Conservation (phyloP, 1,140 invertebrate genomes). For the Drosophila jambulina region DNA sequence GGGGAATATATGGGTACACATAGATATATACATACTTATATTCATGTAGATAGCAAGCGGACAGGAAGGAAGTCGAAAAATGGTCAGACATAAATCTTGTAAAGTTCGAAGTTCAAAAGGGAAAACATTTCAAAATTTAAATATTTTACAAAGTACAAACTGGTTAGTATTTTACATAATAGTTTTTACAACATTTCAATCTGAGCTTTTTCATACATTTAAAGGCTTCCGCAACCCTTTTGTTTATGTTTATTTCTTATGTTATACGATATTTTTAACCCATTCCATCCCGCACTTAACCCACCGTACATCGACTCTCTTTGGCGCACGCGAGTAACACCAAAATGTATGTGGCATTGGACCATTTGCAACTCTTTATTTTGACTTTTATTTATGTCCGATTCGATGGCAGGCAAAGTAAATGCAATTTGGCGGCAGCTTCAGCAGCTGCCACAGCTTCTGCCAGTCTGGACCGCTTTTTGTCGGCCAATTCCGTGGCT, state of each 20-base stretch:
- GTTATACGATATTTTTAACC: not conserved
- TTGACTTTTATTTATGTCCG: slow-evolving; percentile 80
- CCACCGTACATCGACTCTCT: slow-evolving; percentile 21
- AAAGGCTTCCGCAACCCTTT: too few species aligned
- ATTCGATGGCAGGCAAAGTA: slow-evolving; percentile 77
- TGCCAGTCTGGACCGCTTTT: slow-evolving; percentile 47
- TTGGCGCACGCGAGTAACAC: slow-evolving; percentile 41
- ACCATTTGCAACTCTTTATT: slow-evolving; percentile 83
- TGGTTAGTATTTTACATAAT: not conserved
- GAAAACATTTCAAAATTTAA: too few species aligned
- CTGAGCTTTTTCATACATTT: too few species aligned
- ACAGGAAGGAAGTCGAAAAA: slow-evolving; percentile 33
- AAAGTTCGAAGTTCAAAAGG: slow-evolving; percentile 22
- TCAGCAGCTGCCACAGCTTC: slow-evolving; percentile 26
- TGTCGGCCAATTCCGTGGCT: slow-evolving; percentile 73
- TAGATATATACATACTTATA: slow-evolving; percentile 5
- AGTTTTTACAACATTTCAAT: not conserved
- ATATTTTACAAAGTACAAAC: too few species aligned
- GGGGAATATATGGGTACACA: not conserved
- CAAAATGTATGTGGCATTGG: slow-evolving; percentile 60
- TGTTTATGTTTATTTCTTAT: not conserved
- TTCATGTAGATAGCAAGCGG: slow-evolving; percentile 20
- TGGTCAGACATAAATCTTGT: slow-evolving; percentile 27
- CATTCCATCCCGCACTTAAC: not conserved
- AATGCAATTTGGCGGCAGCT: slow-evolving; percentile 69